These are phyloP conservation scores for Drosophila pachea DNA, from an alignment of 1,140 invertebrate genomes.

Conservation along the genomic window DNA sequence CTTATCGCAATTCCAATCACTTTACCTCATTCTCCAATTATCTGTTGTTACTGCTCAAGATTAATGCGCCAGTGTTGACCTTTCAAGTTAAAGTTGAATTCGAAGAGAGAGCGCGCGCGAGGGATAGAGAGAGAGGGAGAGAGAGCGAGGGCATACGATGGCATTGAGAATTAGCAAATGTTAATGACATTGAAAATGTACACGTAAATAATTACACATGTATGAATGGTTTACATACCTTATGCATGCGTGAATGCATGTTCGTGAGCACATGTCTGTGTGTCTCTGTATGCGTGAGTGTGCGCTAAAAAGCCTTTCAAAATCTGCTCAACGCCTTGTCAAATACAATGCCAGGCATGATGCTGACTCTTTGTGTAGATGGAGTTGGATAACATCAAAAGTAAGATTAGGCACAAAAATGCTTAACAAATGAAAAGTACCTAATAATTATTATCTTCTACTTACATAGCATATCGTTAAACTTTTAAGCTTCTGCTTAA, in stretches of 20 bases:
- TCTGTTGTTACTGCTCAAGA: conserved; percentile 45
- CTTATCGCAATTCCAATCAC: conserved; percentile 66
- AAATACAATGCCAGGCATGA: conserved; percentile 8
- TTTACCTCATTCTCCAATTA: conserved; percentile 52
- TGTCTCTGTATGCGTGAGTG: background rate
- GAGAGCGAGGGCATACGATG: conserved; percentile 7
- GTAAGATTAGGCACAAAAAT: background rate
- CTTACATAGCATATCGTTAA: too few species aligned
- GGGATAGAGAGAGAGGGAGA: background rate
- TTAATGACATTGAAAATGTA: conserved; percentile 68
- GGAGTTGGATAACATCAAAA: background rate
- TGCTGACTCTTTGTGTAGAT: conserved; percentile 10
- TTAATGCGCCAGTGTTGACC: conserved; percentile 50
- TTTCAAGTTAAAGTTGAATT: conserved; percentile 31
- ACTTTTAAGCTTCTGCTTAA: background rate
- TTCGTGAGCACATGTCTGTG: background rate
- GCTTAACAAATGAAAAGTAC: background rate
- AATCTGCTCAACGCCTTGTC: conserved; percentile 12
- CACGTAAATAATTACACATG: conserved; percentile 53
- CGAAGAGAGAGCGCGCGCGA: background rate
- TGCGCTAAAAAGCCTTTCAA: conserved; percentile 22
- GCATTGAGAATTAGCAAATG: conserved; percentile 40
- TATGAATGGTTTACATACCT: conserved; percentile 12
- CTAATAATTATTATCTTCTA: too few species aligned
- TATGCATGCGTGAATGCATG: background rate